Evolutionary conservation across 2,113 vertebrate genomes (phyloP), one percentile per base, ranked within the genome.

Genomic region (Anoura caudifer): DNA sequence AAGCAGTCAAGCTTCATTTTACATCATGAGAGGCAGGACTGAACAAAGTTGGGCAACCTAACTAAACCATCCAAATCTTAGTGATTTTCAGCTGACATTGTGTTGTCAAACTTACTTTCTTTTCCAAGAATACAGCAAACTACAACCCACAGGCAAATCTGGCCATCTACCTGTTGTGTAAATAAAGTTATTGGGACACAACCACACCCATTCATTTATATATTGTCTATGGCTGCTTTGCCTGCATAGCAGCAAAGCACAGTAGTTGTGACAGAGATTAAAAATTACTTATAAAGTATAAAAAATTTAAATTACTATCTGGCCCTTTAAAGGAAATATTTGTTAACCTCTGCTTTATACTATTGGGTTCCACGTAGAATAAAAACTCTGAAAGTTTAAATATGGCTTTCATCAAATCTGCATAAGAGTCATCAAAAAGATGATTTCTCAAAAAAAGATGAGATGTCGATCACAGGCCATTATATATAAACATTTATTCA

Each of bases 281-380:
- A 43, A 88, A 85, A 47, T 61, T n/a, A 88, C 54, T 59, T 16
- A 12, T 14, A 63, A 69, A 87, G 36, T n/a, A 61, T 56, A 61
- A 95, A 90, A 81, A 94, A n/a, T 93, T 93, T 43, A 92, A 50
- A 95, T 93, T 38, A 89, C 56, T 28, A 76, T 31, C 26, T 88
- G 28, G 52, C 17, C 47, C 96, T 95, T 91, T 47, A 86, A 28
- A 69, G 65, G 82, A 87, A 92, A 85, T 91, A 52, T 87, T 79
- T 86, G 54, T 69, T 91, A 59, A 85, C 17, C 45, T 97, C 73
- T 91, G 69, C 54, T 96, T 91, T 89, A 96, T 31, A 86, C 67
- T 82, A 69, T 43, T 67, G 31, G 95, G 52, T 82, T 63, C 38
- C 47, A 73, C 65, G 54, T 14, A 38, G 15, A 92, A n/a, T 67